A percentile compares a stretch with the other conserved stretches of the same genome.
Conservation (phyloP, 2,797 vertebrate genomes). For the Zenarchopterus dispar region DNA sequence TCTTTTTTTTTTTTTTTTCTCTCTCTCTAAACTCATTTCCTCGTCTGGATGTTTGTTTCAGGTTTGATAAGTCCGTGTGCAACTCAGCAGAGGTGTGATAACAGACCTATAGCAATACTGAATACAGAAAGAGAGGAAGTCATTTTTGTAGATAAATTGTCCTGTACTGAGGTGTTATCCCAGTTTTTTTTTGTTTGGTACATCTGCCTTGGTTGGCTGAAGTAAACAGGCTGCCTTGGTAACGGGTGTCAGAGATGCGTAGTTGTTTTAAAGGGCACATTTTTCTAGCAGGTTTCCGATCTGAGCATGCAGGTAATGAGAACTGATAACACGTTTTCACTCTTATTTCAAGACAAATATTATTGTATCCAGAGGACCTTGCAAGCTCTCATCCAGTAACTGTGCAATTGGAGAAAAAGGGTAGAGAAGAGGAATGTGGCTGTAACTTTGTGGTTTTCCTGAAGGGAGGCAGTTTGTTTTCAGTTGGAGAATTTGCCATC, state of each 20-base stretch:
- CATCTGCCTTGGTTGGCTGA: conserved; percentile 46
- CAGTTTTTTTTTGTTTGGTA: background rate
- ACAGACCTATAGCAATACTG: conserved; percentile 41
- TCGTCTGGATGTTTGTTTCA: conserved; percentile 50
- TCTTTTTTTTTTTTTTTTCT: background rate
- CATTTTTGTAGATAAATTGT: conserved; percentile 51
- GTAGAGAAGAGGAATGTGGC: conserved; percentile 54
- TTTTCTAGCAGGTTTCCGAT: conserved; percentile 24
- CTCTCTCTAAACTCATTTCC: conserved; percentile 61
- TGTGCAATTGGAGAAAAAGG: conserved; percentile 7
- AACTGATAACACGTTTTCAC: background rate
- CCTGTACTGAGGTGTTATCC: background rate
- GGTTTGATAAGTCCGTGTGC: conserved; percentile 52
- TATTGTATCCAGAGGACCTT: background rate
- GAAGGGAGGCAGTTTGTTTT: conserved; percentile 63
- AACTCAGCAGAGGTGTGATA: conserved; percentile 60
- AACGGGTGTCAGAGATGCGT: conserved; percentile 33
- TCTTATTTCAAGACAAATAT: conserved; percentile 33
- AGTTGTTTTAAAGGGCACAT: conserved; percentile 28
- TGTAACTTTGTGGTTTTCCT: conserved; percentile 59
- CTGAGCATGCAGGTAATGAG: conserved; percentile 23
- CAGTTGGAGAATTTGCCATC: conserved; percentile 66
- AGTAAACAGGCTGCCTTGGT: conserved; percentile 57
- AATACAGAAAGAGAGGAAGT: conserved; percentile 35
- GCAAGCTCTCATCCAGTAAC: conserved; percentile 6